Evolutionary conservation across 1,140 invertebrate species (phyloP).

Genomic region (Anoplolepis gracilipes): DNA sequence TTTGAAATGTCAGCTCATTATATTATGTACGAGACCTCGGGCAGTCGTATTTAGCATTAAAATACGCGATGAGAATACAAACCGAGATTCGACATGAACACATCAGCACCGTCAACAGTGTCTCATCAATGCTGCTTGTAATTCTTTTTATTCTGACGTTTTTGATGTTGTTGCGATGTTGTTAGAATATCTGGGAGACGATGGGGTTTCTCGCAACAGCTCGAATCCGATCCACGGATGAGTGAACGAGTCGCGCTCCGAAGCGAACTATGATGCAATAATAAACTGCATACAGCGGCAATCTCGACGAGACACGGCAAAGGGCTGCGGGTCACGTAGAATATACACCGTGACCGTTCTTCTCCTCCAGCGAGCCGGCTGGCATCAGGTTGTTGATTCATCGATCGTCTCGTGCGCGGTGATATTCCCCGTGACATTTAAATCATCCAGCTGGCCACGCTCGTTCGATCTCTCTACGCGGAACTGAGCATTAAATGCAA

Average conservation of each 20-base stretch:
- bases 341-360: conserved; percentile 30
- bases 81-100: neutral
- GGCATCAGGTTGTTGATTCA: conserved; percentile 52
- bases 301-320: conserved; percentile 34
- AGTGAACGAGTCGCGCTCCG: neutral
- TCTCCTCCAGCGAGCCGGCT: conserved; percentile 19
- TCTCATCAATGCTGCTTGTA: neutral
- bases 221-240: neutral
- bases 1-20: neutral
- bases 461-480: conserved; percentile 33
- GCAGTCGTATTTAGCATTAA: neutral
- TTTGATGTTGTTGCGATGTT: neutral
- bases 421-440: conserved; percentile 54
- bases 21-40: neutral
- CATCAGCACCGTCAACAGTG: neutral
- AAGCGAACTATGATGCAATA: conserved; percentile 18
- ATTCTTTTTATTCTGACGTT: neutral
- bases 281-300: conserved; percentile 21
- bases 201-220: neutral
- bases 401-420: conserved; percentile 26
- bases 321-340: conserved; percentile 41
- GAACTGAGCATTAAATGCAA: conserved; percentile 11
- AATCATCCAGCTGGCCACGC: neutral
- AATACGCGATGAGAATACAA: neutral
- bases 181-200: conserved; percentile 24